A percentile compares a stretch with the other conserved stretches of the same genome.
Conservation (phyloP, 2,113 vertebrate species). For the Otolemur garnettii region DNA sequence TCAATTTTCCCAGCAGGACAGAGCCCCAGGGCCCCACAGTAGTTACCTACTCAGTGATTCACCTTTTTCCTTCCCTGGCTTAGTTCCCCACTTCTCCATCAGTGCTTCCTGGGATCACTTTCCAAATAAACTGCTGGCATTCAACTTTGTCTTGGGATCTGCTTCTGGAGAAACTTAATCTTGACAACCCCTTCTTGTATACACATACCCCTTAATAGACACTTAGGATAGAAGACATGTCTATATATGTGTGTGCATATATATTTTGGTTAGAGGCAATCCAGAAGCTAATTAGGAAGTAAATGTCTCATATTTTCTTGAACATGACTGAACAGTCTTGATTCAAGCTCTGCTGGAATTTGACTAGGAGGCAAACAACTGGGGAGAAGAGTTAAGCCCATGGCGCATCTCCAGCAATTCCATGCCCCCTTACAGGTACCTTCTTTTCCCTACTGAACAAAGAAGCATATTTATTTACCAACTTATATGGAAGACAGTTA, state of each 20-base stretch:
- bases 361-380: background rate
- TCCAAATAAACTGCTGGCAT: background rate
- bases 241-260: background rate
- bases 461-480: slow-evolving; percentile 62
- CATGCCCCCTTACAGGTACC: background rate
- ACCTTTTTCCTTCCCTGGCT: background rate
- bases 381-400: slow-evolving; percentile 3
- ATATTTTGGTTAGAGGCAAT: background rate
- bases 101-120: background rate
- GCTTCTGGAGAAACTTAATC: background rate
- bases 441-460: background rate
- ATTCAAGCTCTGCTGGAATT: background rate
- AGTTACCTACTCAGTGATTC: background rate
- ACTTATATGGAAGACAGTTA: slow-evolving; percentile 56
- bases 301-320: background rate
- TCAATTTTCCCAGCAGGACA: background rate
- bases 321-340: background rate
- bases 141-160: background rate
- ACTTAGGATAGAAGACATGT: background rate
- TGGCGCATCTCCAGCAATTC: background rate
- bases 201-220: background rate
- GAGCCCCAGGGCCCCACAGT: background rate
- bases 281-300: background rate
- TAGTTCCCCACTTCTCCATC: background rate
- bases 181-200: background rate